phyloP scores from a whole-genome alignment of 2,797 vertebrate genomes.

The Nothura maculosa region DNA sequence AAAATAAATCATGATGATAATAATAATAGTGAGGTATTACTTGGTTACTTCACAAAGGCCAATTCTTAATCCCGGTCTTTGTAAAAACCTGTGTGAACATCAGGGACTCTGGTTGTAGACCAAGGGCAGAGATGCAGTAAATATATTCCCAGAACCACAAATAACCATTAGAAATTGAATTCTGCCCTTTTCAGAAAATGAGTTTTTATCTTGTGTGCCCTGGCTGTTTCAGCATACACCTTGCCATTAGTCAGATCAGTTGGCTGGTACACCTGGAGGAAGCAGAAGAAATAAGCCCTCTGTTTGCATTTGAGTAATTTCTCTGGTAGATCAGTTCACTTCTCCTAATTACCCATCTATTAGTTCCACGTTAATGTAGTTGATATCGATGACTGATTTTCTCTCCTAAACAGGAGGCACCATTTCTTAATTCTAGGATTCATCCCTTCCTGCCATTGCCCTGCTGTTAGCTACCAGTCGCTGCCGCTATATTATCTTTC shows the following conservation, averaged over 20 bases:
- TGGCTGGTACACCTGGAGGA: slow-evolving; percentile 61
- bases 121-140: slow-evolving; percentile 20
- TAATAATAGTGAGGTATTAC: background rate
- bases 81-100: slow-evolving; percentile 5
- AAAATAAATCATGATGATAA: slow-evolving; percentile 55
- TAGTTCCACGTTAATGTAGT: slow-evolving; percentile 77
- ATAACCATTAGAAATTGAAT: slow-evolving; percentile 70
- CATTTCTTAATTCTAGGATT: slow-evolving; percentile 68
- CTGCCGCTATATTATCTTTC: slow-evolving; percentile 81
- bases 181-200: slow-evolving; percentile 59
- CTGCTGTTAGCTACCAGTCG: slow-evolving; percentile 75
- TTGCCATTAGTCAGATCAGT: slow-evolving; percentile 63
- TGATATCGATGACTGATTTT: slow-evolving; percentile 69
- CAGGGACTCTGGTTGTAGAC: background rate
- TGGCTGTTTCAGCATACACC: slow-evolving; percentile 46
- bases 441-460: slow-evolving; percentile 70
- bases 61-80: slow-evolving; percentile 26
- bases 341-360: slow-evolving; percentile 76
- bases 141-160: slow-evolving; percentile 62
- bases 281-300: slow-evolving; percentile 56
- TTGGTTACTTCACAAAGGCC: slow-evolving; percentile 3
- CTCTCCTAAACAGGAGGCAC: slow-evolving; percentile 53
- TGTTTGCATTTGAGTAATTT: slow-evolving; percentile 73
- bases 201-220: slow-evolving; percentile 64
- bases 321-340: slow-evolving; percentile 54